phyloP scores from a whole-genome alignment of 1,140 invertebrate species.

The Maconellicoccus hirsutus region DNA sequence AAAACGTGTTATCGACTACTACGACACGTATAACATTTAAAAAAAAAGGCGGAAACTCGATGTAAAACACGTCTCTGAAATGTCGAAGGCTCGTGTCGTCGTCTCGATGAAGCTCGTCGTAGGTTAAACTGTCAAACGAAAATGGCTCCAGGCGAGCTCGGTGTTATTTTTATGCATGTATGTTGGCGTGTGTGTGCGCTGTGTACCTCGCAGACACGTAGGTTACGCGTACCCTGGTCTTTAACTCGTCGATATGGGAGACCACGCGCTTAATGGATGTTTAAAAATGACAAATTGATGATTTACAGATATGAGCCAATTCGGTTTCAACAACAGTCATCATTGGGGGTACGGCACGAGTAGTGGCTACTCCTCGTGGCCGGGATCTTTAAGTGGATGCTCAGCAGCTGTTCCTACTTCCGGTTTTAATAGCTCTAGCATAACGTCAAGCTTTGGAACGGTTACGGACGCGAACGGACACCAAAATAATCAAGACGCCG shows the following conservation, averaged over 20 bases:
- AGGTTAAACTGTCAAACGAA: too few species aligned
- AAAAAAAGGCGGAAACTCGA: too few species aligned
- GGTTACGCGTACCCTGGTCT: neutral
- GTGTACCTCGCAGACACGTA: too few species aligned
- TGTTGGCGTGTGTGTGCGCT: too few species aligned
- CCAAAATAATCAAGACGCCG: conserved; percentile 32
- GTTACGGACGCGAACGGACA: conserved; percentile 32
- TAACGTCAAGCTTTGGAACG: conserved; percentile 31
- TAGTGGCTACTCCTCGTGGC: conserved; percentile 65
- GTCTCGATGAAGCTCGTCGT: too few species aligned
- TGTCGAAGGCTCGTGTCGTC: too few species aligned
- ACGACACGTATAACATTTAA: too few species aligned
- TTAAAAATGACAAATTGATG: conserved; percentile 13
- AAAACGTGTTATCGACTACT: too few species aligned
- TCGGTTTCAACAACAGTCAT: conserved; percentile 62
- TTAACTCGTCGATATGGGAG: too few species aligned
- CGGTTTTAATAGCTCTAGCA: conserved; percentile 49
- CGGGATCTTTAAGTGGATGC: conserved; percentile 44
- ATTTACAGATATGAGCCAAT: conserved; percentile 58
- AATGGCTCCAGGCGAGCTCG: neutral
- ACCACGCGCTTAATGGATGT: neutral
- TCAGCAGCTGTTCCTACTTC: conserved; percentile 40
- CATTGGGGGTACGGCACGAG: conserved; percentile 74
- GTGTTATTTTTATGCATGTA: conserved; percentile 1
- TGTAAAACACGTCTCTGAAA: too few species aligned